Conservation (phyloP, 2,113 vertebrate genomes). For the Tenebrosternarchus preto region DNA sequence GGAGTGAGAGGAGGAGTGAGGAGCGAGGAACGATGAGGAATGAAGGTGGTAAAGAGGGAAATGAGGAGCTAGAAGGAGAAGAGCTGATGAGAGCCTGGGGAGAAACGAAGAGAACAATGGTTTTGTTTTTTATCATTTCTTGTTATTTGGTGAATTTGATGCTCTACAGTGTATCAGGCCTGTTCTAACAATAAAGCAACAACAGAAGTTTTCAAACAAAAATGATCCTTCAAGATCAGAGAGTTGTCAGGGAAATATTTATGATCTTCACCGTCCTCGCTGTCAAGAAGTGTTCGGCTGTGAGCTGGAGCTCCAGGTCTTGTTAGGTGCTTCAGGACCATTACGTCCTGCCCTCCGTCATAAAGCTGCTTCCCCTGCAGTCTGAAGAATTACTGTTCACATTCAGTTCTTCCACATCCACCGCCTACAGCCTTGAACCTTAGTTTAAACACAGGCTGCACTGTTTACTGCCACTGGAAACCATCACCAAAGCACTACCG, state of each 20-base stretch:
- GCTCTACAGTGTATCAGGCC: conserved; percentile 20
- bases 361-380: conserved; percentile 39
- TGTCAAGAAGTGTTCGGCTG: background rate
- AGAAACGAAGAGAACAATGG: background rate
- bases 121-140: background rate
- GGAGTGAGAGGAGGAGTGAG: background rate
- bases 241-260: background rate
- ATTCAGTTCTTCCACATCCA: conserved; percentile 67
- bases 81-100: background rate
- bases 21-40: background rate
- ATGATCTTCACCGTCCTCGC: background rate
- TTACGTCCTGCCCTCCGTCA: conserved; percentile 49
- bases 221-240: conserved; percentile 56
- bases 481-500: background rate
- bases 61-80: background rate
- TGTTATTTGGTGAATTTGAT: background rate
- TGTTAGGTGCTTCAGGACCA: conserved; percentile 14
- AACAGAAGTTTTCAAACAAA: conserved; percentile 37
- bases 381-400: conserved; percentile 58
- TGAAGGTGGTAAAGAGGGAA: too few species aligned
- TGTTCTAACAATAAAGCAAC: background rate
- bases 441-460: conserved; percentile 50
- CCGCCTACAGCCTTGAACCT: conserved; percentile 54
- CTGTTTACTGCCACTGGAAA: conserved; percentile 30
- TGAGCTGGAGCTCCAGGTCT: too few species aligned